A percentile compares a stretch with the other conserved stretches of the same genome.
Evolutionary conservation across 2,797 vertebrate species (phyloP).

Genomic region (Selene dorsalis): DNA sequence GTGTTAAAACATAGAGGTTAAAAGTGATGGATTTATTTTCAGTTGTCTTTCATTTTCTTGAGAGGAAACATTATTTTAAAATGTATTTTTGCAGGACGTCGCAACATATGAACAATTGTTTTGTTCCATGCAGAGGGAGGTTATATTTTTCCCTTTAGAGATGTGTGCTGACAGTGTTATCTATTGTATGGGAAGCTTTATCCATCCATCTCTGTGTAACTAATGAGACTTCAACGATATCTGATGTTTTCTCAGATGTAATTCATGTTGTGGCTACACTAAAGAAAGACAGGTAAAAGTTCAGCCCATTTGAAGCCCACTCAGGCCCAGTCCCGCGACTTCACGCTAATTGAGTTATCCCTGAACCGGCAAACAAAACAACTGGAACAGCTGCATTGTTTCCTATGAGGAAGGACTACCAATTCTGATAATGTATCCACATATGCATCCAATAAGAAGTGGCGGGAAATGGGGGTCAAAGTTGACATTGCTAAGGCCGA

Average conservation of each 20-base stretch:
- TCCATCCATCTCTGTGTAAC: constrained; percentile 16
- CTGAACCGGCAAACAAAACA: constrained; percentile 51
- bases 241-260: constrained; percentile 41
- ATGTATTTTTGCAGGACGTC: constrained; percentile 1
- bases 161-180: constrained; percentile 14
- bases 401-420: constrained; percentile 60
- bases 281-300: constrained; percentile 50
- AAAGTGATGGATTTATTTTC: neutral
- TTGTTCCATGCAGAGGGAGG: neutral
- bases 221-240: constrained; percentile 42
- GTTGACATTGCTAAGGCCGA: constrained; percentile 71
- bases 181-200: constrained; percentile 10
- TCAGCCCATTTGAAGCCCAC: constrained; percentile 51
- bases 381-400: constrained; percentile 58
- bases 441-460: constrained; percentile 79
- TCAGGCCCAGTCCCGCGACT: constrained; percentile 55
- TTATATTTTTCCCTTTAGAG: neutral
- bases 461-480: constrained; percentile 73
- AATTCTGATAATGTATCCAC: constrained; percentile 63
- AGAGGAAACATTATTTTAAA: constrained; percentile 1
- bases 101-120: too few species aligned
- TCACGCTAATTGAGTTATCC: constrained; percentile 57
- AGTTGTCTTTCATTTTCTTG: neutral
- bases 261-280: constrained; percentile 50
- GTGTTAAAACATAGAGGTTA: neutral